Evolutionary conservation across 2,888 invertebrate species (phyloP).

Genomic region (Hirtodrosophila histrioides): DNA sequence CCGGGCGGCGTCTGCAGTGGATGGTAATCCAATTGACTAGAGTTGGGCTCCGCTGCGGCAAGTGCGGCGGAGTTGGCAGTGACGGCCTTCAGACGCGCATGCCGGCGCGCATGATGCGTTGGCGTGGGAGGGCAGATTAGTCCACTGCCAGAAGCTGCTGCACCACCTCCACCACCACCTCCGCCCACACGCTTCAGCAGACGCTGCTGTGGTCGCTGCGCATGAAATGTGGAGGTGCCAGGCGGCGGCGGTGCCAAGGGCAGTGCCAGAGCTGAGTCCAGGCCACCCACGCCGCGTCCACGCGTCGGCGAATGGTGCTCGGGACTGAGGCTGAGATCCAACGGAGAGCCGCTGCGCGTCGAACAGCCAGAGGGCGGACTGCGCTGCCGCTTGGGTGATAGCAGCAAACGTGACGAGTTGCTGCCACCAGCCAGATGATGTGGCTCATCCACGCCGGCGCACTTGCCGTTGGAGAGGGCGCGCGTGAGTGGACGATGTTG

Average conservation of each 20-base stretch:
- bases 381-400: constrained; percentile 79
- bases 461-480: constrained; percentile 87
- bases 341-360: constrained; percentile 84
- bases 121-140: constrained; percentile 94
- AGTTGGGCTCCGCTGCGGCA: constrained; percentile 45
- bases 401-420: constrained; percentile 74
- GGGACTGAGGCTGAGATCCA: constrained; percentile 80
- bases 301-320: constrained; percentile 70
- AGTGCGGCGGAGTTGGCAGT: constrained; percentile 83
- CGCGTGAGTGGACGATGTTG: constrained; percentile 89
- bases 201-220: constrained; percentile 87
- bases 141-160: constrained; percentile 53
- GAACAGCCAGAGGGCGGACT: constrained; percentile 84
- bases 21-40: constrained; percentile 76
- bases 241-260: constrained; percentile 82
- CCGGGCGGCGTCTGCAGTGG: constrained; percentile 54
- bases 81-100: constrained; percentile 82
- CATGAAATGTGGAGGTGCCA: constrained; percentile 54
- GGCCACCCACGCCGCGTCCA: constrained; percentile 70
- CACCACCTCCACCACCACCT: constrained; percentile 40
- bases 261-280: constrained; percentile 23
- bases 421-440: constrained; percentile 27
- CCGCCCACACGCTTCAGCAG: constrained; percentile 86
- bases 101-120: constrained; percentile 91
- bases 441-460: constrained; percentile 54